Percentiles rank a stretch among this genome's conserved stretches.
Evolutionary conservation across 1,140 invertebrate species (phyloP).

Genomic region (Heliothis virescens): DNA sequence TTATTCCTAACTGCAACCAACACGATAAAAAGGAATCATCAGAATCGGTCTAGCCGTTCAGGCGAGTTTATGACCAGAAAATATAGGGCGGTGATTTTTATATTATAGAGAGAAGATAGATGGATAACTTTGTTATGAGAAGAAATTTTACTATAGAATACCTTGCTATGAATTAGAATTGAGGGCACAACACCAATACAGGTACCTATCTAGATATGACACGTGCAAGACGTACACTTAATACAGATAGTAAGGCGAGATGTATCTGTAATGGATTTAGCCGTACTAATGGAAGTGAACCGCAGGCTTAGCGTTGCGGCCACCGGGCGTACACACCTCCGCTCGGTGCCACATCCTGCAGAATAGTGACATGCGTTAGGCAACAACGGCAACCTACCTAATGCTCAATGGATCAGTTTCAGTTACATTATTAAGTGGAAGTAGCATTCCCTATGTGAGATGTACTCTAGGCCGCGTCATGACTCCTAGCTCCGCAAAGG

Average conservation of each 20-base stretch:
- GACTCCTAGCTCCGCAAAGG: too few relatives aligned
- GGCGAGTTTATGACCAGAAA: too few relatives aligned
- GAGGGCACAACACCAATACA: neutral
- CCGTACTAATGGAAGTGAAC: slow-evolving; percentile 76
- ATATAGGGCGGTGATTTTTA: too few relatives aligned
- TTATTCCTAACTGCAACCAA: too few relatives aligned
- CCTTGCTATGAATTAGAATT: too few relatives aligned
- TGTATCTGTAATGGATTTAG: slow-evolving; percentile 75
- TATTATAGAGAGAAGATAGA: too few relatives aligned
- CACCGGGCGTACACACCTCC: slow-evolving; percentile 62
- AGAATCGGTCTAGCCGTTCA: too few relatives aligned
- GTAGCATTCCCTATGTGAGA: too few relatives aligned
- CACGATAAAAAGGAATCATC: too few relatives aligned
- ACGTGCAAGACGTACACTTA: slow-evolving; percentile 31
- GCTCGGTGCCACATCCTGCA: slow-evolving; percentile 60
- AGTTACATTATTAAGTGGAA: slow-evolving; percentile 21
- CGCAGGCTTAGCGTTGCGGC: slow-evolving; percentile 74
- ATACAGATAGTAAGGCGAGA: slow-evolving; percentile 54
- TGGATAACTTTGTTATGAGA: too few relatives aligned
- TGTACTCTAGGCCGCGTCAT: too few relatives aligned
- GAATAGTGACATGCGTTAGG: slow-evolving; percentile 61
- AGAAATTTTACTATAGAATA: too few relatives aligned
- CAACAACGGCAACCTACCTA: slow-evolving; percentile 32
- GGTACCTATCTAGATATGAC: slow-evolving; percentile 19
- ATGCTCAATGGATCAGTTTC: slow-evolving; percentile 14